These are phyloP conservation scores for Drosophila hydei DNA, from an alignment of 1,140 invertebrate species.

Conservation along the genomic window DNA sequence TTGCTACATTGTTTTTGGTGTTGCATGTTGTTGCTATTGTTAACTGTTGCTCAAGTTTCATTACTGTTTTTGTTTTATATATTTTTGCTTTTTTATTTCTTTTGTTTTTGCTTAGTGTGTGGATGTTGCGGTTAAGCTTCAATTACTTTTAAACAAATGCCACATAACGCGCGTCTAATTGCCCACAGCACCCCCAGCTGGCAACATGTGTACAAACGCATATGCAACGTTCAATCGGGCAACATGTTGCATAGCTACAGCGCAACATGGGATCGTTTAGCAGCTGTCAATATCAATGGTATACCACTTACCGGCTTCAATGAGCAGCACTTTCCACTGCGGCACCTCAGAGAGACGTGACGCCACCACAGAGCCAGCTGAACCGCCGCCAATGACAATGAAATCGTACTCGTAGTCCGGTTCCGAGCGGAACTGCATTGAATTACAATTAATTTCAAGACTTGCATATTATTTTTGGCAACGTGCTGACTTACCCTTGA, in stretches of 20 bases:
- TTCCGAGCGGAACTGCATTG: constrained; percentile 85
- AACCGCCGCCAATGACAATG: constrained; percentile 94
- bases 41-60: constrained; percentile 64
- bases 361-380: constrained; percentile 92
- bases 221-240: constrained; percentile 1
- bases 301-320: constrained; percentile 89
- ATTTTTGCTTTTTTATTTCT: constrained; percentile 28
- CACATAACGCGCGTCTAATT: constrained; percentile 77
- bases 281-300: constrained; percentile 38
- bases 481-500: constrained; percentile 62
- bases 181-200: constrained; percentile 42
- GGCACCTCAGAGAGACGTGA: constrained; percentile 91
- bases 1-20: constrained; percentile 45
- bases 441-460: constrained; percentile 1
- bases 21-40: constrained; percentile 62
- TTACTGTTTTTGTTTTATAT: constrained; percentile 50
- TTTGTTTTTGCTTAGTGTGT: constrained; percentile 20
- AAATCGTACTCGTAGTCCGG: constrained; percentile 91
- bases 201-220: constrained; percentile 25
- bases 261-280: constrained; percentile 10
- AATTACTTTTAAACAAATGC: constrained; percentile 81
- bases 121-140: constrained; percentile 70
- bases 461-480: background rate
- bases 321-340: constrained; percentile 90
- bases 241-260: constrained; percentile 56